phyloP scores from a whole-genome alignment of 2,113 vertebrate species.

The Gyps fulvus region DNA sequence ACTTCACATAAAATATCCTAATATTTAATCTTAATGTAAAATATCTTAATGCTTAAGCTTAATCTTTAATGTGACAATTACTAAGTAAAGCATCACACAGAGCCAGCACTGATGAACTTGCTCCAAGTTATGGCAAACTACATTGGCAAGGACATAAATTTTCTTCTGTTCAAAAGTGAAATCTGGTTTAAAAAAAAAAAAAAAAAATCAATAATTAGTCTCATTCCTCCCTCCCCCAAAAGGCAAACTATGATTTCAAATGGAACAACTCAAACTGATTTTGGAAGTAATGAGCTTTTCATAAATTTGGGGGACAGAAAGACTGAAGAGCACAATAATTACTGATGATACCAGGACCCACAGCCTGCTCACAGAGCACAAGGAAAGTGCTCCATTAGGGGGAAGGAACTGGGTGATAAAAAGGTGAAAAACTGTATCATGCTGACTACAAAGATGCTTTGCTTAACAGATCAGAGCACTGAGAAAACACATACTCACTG shows the following conservation, averaged over 20 bases:
- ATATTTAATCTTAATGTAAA: not conserved
- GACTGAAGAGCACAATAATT: not conserved
- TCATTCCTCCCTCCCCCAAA: not conserved
- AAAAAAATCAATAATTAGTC: not conserved
- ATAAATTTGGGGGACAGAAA: not conserved
- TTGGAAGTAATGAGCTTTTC: not conserved
- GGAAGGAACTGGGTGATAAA: not conserved
- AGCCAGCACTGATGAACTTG: not conserved
- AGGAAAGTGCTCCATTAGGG: rapidly evolving
- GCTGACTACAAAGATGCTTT: not conserved
- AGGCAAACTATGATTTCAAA: not conserved
- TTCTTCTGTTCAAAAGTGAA: not conserved
- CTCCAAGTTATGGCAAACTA: not conserved
- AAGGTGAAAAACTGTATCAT: not conserved
- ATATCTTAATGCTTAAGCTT: not conserved
- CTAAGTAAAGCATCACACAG: not conserved
- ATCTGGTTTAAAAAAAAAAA: not conserved
- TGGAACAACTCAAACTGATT: not conserved
- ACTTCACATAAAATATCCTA: not conserved
- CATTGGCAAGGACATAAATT: not conserved
- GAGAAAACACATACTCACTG: not conserved
- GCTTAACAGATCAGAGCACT: not conserved
- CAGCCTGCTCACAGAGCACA: not conserved
- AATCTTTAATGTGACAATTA: not conserved
- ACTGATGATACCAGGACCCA: not conserved